Percentiles rank a stretch among this genome's conserved stretches.
Evolutionary conservation across 2,113 vertebrate species (phyloP).

Genomic region (Atherinomorus stipes): DNA sequence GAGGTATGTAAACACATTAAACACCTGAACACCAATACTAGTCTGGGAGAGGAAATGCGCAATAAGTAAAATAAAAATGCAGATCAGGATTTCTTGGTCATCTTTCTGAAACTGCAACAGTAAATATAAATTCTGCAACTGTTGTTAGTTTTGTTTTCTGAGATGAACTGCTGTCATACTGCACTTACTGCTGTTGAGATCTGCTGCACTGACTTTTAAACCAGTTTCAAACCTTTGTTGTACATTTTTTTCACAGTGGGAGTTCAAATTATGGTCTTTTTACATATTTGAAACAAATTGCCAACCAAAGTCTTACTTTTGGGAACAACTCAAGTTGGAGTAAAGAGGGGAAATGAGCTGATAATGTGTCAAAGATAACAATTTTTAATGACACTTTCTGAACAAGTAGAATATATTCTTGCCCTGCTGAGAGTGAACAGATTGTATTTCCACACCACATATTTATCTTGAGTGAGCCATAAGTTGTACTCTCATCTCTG

Average conservation of each 20-base stretch:
- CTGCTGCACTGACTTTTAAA: not conserved
- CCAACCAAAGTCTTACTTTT: not conserved
- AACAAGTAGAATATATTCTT: not conserved
- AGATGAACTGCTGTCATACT: not conserved
- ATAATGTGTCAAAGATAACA: too few relatives aligned
- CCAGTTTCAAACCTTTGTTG: not conserved
- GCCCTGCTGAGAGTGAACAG: not conserved
- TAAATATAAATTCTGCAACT: not conserved
- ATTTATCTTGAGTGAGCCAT: not conserved
- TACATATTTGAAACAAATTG: not conserved
- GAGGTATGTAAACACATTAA: constrained; percentile 76
- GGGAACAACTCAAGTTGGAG: too few relatives aligned
- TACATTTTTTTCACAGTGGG: not conserved
- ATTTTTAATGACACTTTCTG: too few relatives aligned
- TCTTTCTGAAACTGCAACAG: not conserved
- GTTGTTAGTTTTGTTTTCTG: not conserved
- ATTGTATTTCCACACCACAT: not conserved
- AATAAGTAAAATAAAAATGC: not conserved
- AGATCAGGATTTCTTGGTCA: not conserved
- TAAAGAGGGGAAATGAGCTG: too few relatives aligned
- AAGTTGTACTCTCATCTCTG: constrained; percentile 3
- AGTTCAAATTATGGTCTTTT: not conserved
- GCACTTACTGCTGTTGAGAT: not conserved
- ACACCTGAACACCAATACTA: not conserved
- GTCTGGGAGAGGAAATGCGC: too few relatives aligned